Percentiles rank a stretch among this genome's conserved stretches.
phyloP scores from a whole-genome alignment of 2,113 vertebrate species.

The Pachypanchax playfairii region DNA sequence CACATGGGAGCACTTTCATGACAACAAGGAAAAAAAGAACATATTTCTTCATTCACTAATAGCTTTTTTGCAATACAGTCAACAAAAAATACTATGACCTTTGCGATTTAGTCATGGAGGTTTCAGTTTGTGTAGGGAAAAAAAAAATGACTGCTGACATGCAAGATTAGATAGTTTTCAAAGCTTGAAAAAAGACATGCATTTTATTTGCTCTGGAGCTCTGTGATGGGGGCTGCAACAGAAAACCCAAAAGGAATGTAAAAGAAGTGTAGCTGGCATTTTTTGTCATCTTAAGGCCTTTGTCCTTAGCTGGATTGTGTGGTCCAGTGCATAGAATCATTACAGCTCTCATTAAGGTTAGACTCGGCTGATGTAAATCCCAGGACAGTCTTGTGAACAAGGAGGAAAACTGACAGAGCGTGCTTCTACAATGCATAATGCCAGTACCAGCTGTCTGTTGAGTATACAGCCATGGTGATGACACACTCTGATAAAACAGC shows the following conservation, averaged over 20 bases:
- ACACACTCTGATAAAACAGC: conserved; percentile 45
- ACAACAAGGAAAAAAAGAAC: too few species aligned
- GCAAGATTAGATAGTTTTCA: conserved; percentile 47
- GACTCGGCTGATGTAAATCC: conserved; percentile 51
- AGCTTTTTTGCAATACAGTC: neutral
- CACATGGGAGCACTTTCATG: too few species aligned
- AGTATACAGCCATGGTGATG: conserved; percentile 37
- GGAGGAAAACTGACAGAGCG: conserved; percentile 42
- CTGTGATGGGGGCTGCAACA: conserved; percentile 51
- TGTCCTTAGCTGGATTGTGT: conserved; percentile 61
- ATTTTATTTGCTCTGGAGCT: conserved; percentile 24
- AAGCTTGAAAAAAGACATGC: conserved; percentile 42
- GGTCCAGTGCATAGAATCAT: conserved; percentile 66
- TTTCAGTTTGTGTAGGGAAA: conserved; percentile 24
- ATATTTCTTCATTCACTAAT: too few species aligned
- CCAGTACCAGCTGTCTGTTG: conserved; percentile 31
- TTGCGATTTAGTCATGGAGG: conserved; percentile 2
- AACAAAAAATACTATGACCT: conserved; percentile 3
- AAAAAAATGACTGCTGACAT: conserved; percentile 38
- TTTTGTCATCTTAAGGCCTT: conserved; percentile 48
- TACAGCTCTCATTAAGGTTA: conserved; percentile 69
- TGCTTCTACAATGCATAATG: conserved; percentile 33
- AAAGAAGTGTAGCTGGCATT: conserved; percentile 37
- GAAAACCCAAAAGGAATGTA: conserved; percentile 42
- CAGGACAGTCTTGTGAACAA: conserved; percentile 48